Evolutionary conservation across 2,797 vertebrate species (phyloP).

Genomic region (Peromyscus aztecus): DNA sequence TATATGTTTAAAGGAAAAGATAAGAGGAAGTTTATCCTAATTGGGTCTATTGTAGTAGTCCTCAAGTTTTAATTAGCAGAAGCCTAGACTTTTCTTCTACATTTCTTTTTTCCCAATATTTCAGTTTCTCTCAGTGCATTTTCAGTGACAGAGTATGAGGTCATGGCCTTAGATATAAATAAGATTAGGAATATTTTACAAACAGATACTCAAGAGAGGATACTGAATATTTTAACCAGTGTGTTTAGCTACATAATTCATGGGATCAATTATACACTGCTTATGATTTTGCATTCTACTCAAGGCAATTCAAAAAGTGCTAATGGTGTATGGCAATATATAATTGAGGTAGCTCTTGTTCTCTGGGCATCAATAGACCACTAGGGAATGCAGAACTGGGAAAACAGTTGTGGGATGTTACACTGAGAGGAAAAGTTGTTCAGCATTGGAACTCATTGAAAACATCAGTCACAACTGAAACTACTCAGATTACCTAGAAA

Average conservation of each 20-base stretch:
- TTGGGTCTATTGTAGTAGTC: not conserved
- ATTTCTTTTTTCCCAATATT: not conserved
- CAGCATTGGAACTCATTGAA: not conserved
- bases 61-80: not conserved
- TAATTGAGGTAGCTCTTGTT: not conserved
- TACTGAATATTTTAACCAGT: not conserved
- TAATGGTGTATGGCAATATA: not conserved
- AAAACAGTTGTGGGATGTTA: not conserved
- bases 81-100: not conserved
- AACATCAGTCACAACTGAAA: not conserved
- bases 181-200: not conserved
- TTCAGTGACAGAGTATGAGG: not conserved
- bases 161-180: not conserved
- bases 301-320: not conserved
- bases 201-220: not conserved
- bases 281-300: not conserved
- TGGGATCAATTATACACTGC: not conserved
- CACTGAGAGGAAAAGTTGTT: not conserved
- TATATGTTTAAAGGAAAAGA: not conserved
- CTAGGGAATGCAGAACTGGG: not conserved
- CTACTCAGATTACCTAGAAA: not conserved
- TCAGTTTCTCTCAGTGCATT: not conserved
- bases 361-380: not conserved
- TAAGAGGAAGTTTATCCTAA: not conserved
- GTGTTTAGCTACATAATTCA: not conserved